Conservation (phyloP, 2,113 vertebrate genomes). For the Picathartes gymnocephalus region DNA sequence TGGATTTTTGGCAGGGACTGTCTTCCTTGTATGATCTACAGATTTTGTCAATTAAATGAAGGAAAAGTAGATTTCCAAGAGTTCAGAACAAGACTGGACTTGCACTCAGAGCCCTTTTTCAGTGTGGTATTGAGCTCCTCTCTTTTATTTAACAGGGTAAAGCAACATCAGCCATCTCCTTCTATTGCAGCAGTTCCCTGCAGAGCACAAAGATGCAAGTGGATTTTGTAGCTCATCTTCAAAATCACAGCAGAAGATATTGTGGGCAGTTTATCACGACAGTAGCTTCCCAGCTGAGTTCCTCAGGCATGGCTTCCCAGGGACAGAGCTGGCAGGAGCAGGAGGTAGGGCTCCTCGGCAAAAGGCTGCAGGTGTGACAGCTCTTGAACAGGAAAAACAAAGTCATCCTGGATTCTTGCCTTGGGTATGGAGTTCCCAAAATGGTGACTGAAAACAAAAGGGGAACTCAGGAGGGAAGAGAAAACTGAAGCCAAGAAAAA, state of each 20-base stretch:
- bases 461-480: background rate
- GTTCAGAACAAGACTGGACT: constrained; percentile 22
- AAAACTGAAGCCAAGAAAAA: background rate
- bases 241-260: background rate
- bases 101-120: background rate
- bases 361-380: background rate
- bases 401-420: background rate
- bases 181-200: background rate
- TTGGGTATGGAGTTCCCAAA: background rate
- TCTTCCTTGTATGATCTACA: constrained; percentile 47
- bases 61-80: constrained; percentile 46
- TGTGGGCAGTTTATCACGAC: background rate
- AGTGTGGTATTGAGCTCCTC: background rate
- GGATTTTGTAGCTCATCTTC: background rate
- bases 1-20: constrained; percentile 33
- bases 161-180: background rate
- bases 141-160: background rate
- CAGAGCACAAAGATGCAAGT: background rate
- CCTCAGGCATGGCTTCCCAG: background rate
- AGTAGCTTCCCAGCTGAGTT: background rate
- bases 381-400: background rate
- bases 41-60: constrained; percentile 57
- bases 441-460: background rate
- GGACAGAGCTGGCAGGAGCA: background rate
- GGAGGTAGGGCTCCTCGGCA: background rate